Percentiles rank a stretch among this genome's conserved stretches.
These are phyloP conservation scores for Sminthurides bifidus DNA, from an alignment of 1,140 invertebrate species.

Conservation along the genomic window DNA sequence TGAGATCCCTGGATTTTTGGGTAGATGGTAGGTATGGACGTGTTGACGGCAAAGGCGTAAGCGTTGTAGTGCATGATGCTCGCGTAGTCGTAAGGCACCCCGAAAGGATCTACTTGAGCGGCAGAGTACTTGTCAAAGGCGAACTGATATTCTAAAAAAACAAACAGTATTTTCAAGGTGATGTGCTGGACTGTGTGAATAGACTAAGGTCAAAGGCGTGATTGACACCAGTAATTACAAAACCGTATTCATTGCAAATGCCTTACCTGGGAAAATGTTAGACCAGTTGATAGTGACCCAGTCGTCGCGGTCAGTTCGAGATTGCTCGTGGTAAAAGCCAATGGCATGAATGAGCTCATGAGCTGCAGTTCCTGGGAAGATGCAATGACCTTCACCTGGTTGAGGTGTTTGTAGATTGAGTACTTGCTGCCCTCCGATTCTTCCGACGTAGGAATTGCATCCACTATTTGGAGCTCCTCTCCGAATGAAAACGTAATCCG, in stretches of 20 bases:
- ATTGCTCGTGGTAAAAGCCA: slow-evolving; percentile 32
- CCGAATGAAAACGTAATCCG: slow-evolving; percentile 6
- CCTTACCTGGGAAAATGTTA: slow-evolving; percentile 19
- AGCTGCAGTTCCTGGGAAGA: slow-evolving; percentile 25
- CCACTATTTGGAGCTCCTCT: slow-evolving; percentile 44
- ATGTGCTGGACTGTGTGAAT: background rate
- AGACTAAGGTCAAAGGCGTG: background rate
- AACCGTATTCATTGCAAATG: background rate
- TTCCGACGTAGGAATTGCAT: slow-evolving; percentile 68
- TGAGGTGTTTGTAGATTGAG: slow-evolving; percentile 1
- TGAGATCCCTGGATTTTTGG: background rate
- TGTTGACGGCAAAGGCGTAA: background rate
- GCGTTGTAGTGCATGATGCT: slow-evolving; percentile 21
- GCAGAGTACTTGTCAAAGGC: slow-evolving; percentile 1
- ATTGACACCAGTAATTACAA: background rate
- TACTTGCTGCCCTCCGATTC: slow-evolving; percentile 51
- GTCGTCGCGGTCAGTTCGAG: slow-evolving; percentile 27
- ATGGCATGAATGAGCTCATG: slow-evolving; percentile 32
- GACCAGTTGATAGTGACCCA: slow-evolving; percentile 24
- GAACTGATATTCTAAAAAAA: background rate
- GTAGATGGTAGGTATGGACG: background rate
- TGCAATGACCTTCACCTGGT: too few species aligned
- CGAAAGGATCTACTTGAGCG: background rate
- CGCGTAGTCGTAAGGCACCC: slow-evolving; percentile 18
- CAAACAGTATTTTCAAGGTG: background rate